Conservation (phyloP, 2,113 vertebrate genomes). For the Syngnathoides biaculeatus region DNA sequence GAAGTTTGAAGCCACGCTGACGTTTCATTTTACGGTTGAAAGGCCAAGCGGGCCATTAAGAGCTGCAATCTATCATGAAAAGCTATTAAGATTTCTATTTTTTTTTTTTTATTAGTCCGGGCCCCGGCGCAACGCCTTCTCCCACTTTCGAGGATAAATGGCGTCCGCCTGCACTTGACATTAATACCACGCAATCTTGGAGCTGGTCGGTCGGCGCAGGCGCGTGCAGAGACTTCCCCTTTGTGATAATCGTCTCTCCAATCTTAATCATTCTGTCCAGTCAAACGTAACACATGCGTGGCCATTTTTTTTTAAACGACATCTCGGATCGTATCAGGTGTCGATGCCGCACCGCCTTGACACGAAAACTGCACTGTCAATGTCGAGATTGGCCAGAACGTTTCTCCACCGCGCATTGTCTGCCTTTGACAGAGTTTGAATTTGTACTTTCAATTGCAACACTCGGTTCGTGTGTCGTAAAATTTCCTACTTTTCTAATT, state of each 20-base stretch:
- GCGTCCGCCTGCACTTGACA: conserved; percentile 11
- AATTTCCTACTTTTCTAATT: background rate
- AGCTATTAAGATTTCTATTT: conserved; percentile 56
- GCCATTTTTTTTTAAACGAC: too few relatives aligned
- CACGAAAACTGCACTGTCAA: too few relatives aligned
- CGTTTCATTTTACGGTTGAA: conserved; percentile 59
- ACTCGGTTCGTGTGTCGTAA: too few relatives aligned
- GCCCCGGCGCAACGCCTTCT: conserved; percentile 19
- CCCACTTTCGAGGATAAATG: conserved; percentile 33
- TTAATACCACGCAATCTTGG: too few relatives aligned
- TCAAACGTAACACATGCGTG: background rate
- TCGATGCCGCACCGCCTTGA: too few relatives aligned
- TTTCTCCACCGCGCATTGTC: background rate
- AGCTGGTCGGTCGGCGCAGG: too few relatives aligned
- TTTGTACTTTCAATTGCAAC: too few relatives aligned
- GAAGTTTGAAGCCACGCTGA: conserved; percentile 35
- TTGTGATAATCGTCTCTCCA: too few relatives aligned
- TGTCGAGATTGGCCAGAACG: background rate
- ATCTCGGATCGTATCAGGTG: too few relatives aligned
- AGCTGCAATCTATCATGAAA: conserved; percentile 45
- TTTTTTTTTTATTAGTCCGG: conserved; percentile 36
- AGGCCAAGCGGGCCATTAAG: conserved; percentile 45
- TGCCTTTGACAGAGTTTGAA: background rate
- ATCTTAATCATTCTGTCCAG: background rate
- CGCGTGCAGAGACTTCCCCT: too few relatives aligned